phyloP scores from a whole-genome alignment of 2,113 vertebrate species.

The Macrotis lagotis region DNA sequence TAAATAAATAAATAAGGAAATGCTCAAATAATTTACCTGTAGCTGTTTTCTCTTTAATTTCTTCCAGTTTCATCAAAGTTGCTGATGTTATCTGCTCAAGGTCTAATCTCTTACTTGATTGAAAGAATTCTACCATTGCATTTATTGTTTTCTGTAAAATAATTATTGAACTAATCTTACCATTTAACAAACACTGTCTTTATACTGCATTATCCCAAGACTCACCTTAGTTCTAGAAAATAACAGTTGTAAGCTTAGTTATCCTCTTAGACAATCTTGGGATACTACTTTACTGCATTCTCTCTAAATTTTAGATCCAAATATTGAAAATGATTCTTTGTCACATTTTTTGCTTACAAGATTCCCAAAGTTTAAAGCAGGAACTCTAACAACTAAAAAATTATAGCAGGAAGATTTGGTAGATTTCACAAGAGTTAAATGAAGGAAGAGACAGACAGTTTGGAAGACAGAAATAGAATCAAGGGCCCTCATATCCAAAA shows the following conservation, averaged over 20 bases:
- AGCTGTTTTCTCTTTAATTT: constrained; percentile 97
- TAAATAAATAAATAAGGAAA: neutral
- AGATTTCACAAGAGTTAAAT: neutral
- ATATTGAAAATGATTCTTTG: neutral
- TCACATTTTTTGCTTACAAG: neutral
- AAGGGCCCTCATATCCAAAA: neutral
- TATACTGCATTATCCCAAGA: constrained; percentile 26
- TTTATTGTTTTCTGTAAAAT: constrained; percentile 91
- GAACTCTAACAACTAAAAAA: too few species aligned
- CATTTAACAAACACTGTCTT: neutral
- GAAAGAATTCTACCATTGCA: constrained; percentile 93
- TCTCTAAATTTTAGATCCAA: neutral
- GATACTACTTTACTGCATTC: neutral
- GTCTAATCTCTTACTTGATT: constrained; percentile 89
- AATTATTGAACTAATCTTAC: constrained; percentile 42
- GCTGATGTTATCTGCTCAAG: constrained; percentile 94
- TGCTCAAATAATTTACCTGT: constrained; percentile 83
- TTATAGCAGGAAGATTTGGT: neutral
- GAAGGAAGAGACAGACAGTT: neutral
- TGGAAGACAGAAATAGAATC: constrained; percentile 11
- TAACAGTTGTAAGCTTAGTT: neutral
- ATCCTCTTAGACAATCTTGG: neutral
- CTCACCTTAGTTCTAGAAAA: constrained; percentile 21
- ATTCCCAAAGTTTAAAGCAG: neutral
- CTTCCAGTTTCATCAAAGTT: constrained; percentile 94